These are phyloP conservation scores for Drosophila nr. fundita DNA, from an alignment of 2,888 invertebrate species.

Conservation along the genomic window DNA sequence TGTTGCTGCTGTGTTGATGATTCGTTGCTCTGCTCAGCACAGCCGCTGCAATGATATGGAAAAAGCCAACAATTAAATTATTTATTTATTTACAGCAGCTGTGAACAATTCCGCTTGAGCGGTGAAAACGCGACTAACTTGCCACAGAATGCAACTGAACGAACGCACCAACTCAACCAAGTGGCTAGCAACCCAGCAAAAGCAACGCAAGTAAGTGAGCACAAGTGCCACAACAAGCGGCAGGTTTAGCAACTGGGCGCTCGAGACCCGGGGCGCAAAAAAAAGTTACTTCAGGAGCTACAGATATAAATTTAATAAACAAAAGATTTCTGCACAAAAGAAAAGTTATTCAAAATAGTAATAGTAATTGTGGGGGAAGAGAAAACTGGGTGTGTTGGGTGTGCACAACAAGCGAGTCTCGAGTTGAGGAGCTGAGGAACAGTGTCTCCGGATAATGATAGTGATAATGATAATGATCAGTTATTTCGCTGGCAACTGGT, in stretches of 20 bases:
- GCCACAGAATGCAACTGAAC: conserved; percentile 38
- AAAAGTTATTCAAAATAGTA: not conserved
- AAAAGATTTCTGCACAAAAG: not conserved
- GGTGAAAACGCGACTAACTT: conserved; percentile 73
- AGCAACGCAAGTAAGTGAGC: conserved; percentile 1
- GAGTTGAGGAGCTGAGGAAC: not conserved
- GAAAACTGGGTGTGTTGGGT: not conserved
- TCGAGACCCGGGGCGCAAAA: not conserved
- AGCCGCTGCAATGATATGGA: conserved; percentile 68
- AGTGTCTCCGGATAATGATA: not conserved
- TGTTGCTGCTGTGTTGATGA: conserved; percentile 46
- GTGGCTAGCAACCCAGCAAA: conserved; percentile 42
- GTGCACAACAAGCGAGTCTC: not conserved
- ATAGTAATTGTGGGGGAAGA: not conserved
- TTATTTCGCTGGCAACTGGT: not conserved
- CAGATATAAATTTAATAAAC: not conserved
- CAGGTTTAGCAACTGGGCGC: conserved; percentile 41
- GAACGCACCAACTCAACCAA: conserved; percentile 42
- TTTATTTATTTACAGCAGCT: conserved; percentile 66
- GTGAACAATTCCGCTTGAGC: conserved; percentile 60
- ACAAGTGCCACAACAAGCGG: conserved; percentile 25
- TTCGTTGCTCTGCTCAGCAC: conserved; percentile 68
- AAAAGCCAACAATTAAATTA: conserved; percentile 70
- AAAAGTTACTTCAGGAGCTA: not conserved
- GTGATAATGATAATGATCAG: conserved; percentile 1